Conservation (phyloP, 1,140 invertebrate genomes). For the Trichogramma pretiosum region DNA sequence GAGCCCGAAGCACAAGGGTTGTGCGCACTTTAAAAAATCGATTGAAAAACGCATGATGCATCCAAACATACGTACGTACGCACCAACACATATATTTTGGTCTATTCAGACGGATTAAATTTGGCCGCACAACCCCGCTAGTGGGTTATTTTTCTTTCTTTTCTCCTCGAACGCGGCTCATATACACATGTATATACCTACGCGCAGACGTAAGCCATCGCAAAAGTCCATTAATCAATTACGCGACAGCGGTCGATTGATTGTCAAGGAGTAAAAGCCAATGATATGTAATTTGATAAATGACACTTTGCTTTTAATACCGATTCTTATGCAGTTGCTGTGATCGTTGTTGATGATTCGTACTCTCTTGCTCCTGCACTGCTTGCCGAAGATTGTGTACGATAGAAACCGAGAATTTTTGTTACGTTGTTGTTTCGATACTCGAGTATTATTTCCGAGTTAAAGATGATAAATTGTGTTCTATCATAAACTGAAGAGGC, state of each 20-base stretch:
- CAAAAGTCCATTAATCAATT: constrained; percentile 16
- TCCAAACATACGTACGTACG: not conserved
- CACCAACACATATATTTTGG: not conserved
- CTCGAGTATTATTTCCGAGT: no score
- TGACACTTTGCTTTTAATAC: not conserved
- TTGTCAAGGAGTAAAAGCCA: constrained; percentile 12
- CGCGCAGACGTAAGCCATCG: no score
- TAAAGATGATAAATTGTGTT: no score
- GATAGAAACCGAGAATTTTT: no score
- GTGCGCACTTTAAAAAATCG: constrained; percentile 18
- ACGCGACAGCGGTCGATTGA: constrained; percentile 10
- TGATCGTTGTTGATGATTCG: no score
- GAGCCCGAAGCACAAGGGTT: constrained; percentile 12
- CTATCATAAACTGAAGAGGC: no score
- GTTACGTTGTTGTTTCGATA: no score
- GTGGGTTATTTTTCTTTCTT: constrained; percentile 2
- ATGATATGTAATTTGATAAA: constrained; percentile 19
- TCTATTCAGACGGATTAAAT: constrained; percentile 12
- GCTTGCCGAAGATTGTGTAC: no score
- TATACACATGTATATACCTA: no score
- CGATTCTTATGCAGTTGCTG: no score
- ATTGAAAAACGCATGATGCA: constrained; percentile 12
- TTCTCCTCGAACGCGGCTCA: not conserved
- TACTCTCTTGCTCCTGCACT: no score
- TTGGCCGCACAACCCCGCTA: constrained; percentile 1